A percentile compares a stretch with the other conserved stretches of the same genome.
Conservation (phyloP, 2,797 vertebrate genomes). For the Hirundo rustica region DNA sequence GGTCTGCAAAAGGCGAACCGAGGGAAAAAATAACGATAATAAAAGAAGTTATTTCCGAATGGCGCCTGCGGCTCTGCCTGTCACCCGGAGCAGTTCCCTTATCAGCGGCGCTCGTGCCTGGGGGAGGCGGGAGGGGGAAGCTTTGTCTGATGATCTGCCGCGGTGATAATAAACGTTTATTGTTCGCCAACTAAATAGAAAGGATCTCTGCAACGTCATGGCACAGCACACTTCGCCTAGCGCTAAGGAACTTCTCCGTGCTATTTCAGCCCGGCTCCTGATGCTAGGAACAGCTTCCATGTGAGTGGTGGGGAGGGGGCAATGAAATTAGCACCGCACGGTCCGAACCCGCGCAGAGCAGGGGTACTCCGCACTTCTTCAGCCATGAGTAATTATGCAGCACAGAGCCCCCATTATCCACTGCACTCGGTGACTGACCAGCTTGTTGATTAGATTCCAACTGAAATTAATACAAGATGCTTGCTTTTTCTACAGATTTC, state of each 20-base stretch:
- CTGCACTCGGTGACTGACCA: slow-evolving; percentile 62
- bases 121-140: slow-evolving; percentile 59
- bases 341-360: slow-evolving; percentile 58
- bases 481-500: slow-evolving; percentile 5
- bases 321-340: slow-evolving; percentile 35
- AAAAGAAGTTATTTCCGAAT: slow-evolving; percentile 63
- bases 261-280: slow-evolving; percentile 45
- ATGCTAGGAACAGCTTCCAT: slow-evolving; percentile 52
- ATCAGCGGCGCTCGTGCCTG: slow-evolving; percentile 66
- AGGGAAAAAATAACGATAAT: not conserved
- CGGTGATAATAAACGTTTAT: slow-evolving; percentile 73
- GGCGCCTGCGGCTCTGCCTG: slow-evolving; percentile 59
- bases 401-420: slow-evolving; percentile 58
- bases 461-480: slow-evolving; percentile 18
- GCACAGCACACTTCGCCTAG: slow-evolving; percentile 51
- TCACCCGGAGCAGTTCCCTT: slow-evolving; percentile 47
- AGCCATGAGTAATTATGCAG: slow-evolving; percentile 69
- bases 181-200: slow-evolving; percentile 71
- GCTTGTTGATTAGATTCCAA: slow-evolving; percentile 60
- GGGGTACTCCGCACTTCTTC: slow-evolving; percentile 66
- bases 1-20: not conserved
- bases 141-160: slow-evolving; percentile 78
- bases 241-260: slow-evolving; percentile 72
- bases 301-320: slow-evolving; percentile 36
- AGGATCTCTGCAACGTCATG: slow-evolving; percentile 67